phyloP scores from a whole-genome alignment of 2,113 vertebrate genomes.

The Aviceda subcristata region DNA sequence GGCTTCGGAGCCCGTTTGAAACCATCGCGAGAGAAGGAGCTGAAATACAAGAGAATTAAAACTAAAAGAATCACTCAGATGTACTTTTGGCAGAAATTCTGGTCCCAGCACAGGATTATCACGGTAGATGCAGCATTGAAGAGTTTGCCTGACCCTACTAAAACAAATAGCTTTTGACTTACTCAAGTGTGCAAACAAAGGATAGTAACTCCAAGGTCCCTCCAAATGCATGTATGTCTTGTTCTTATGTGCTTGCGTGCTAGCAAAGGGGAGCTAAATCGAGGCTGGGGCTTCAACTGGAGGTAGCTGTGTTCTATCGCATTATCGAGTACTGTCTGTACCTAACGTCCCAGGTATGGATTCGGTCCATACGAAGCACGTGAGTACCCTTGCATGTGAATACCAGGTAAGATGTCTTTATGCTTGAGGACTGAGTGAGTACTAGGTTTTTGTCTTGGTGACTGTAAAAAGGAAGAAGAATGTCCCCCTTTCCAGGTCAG shows the following conservation, averaged over 20 bases:
- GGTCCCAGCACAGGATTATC: background rate
- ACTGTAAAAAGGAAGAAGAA: background rate
- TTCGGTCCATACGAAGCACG: background rate
- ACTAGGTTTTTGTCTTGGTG: background rate
- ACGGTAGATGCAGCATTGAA: background rate
- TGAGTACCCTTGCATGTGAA: background rate
- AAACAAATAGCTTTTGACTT: background rate
- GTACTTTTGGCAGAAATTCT: background rate
- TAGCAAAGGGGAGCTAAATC: background rate
- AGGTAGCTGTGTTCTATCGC: background rate
- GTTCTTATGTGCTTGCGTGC: background rate
- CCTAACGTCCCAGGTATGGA: background rate
- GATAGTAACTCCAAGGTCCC: background rate
- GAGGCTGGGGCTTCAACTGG: background rate
- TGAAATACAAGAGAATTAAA: background rate
- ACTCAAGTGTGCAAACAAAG: too few species aligned
- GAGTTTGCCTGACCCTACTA: background rate
- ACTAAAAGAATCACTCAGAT: background rate
- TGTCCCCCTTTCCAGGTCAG: background rate
- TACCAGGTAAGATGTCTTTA: background rate
- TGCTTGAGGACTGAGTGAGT: background rate
- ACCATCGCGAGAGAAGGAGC: background rate
- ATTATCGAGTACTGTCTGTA: background rate
- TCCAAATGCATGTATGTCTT: background rate
- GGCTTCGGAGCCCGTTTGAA: background rate